Evolutionary conservation across 2,113 vertebrate genomes (phyloP), one percentile per base, ranked within the genome.

Genomic region (Illadopsis cleaveri): DNA sequence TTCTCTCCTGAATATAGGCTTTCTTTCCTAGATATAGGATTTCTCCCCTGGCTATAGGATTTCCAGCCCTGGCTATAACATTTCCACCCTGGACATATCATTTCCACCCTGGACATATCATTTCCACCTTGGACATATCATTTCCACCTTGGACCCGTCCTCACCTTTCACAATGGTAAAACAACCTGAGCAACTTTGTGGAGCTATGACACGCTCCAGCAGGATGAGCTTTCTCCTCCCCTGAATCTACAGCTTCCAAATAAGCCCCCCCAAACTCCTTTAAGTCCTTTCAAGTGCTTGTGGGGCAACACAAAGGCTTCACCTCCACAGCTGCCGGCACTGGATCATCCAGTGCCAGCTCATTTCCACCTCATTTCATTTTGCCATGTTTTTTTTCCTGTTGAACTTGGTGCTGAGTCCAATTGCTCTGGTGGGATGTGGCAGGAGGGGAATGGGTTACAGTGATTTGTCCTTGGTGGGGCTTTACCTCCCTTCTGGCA

Each of bases 121-220:
- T n/a, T n/a, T n/a, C n/a, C n/a, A n/a, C 57, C 24, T 5, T 7
- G 62, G 82, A 37, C 44, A 11, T 71, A 70, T 76, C 78, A 35
- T 50, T 94, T 92, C 82, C 86, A 88, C 83, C 80, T 68, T 4
- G 33, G 82, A 90, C 17, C 81, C 1, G 5, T 78, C 44, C 30
- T 91, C 80, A 28, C 66, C 90, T 83, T 86, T 89, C 11, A 6
- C 48, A 3, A 5, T 0, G 5, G 53, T 42, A 68, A 94, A 95
- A 80, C 87, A 76, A 75, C 51, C 60, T 0, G 4, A 91, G n/a
- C 22, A 89, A 91, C 88, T 93, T 84, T 0, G 3, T 38, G 9
- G 71, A 62, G n/a, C 66, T 1, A 0, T 10, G 45, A 21, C 50
- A 30, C 0, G 0, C 60, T 73, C 50, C 3, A 2, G 17, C 0